A percentile compares a stretch with the other conserved stretches of the same genome.
These are phyloP conservation scores for Bactericera cockerelli DNA, from an alignment of 1,140 invertebrate genomes.

Conservation along the genomic window DNA sequence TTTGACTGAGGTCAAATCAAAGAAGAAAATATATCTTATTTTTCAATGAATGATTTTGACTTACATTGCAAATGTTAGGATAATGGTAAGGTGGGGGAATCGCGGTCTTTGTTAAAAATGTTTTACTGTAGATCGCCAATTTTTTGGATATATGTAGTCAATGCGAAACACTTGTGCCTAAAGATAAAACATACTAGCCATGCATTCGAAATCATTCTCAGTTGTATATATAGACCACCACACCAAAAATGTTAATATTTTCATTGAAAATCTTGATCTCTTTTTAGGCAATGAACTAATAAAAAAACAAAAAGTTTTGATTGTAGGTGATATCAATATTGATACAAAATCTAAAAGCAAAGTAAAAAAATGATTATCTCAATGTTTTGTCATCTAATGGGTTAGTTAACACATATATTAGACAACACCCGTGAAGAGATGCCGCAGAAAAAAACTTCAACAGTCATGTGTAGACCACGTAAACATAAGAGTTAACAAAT, in stretches of 20 bases:
- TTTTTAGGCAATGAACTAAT: not conserved
- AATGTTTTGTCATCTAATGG: not conserved
- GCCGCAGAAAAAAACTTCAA: not conserved
- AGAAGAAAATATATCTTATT: not conserved
- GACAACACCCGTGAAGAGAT: not conserved
- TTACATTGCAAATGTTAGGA: not conserved
- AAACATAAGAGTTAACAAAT: not conserved
- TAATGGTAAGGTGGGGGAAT: not conserved
- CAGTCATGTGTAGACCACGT: not conserved
- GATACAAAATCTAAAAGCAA: not conserved
- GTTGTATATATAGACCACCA: not conserved
- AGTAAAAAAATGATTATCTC: not conserved
- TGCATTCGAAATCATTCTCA: not conserved
- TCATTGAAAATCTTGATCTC: not conserved
- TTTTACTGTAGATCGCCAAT: not conserved
- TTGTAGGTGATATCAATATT: not conserved
- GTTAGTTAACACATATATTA: not conserved
- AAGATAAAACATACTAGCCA: not conserved
- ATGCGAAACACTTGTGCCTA: not conserved
- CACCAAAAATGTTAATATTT: not conserved
- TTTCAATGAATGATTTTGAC: not conserved
- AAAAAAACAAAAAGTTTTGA: not conserved
- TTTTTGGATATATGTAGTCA: not conserved
- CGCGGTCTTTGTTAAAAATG: not conserved
- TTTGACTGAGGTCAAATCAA: not conserved